Base-by-base conservation (phyloP, 2,113 vertebrate species). In the Tachycineta bicolor region DNA sequence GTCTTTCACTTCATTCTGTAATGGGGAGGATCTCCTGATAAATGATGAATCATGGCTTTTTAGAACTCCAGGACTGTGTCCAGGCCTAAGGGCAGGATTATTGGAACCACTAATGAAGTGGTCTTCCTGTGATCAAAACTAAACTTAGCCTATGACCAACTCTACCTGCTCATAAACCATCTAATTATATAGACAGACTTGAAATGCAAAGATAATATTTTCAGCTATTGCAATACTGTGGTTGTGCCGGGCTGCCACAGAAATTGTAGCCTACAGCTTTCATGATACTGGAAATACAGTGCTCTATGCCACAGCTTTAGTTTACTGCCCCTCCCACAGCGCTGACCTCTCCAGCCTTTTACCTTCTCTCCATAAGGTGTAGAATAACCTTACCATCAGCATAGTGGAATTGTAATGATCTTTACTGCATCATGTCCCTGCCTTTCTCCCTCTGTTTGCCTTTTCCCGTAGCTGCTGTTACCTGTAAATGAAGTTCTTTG, bases 41-140 rank as follows among this genome's bases (percentile, higher is more conserved):
- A 90, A 33, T 28, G 56, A 77, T 88, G 88, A 94, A 83, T 95
- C 92, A 89, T 56, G 33, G 34, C 52, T 90, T 95, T 95, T 92
- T 44, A 88, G 85, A 94, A 79, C 78, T 67, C 31, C 22, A 44
- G 65, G n/a, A 26, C 67, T 83, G 15, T 52, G 15, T 41, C 28
- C 26, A 75, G 49, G 77, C 78, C 81, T 83, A 50, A 43, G 39
- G 76, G 52, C 44, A 93, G 88, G 60, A 67, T 68, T 96, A 47
- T 28, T 65, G 50, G 41, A 90, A 78, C 47, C 11, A 6, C 15
- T 80, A 31, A 29, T 68, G 44, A 15, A 46, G 39, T 88, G 87
- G 63, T 89, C 84, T 69, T 84, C 20, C n/a, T 55, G 33, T 34
- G 33, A 88, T 67, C 50, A 86, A 53, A 77, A 73, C 46, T 85